Base-by-base conservation (phyloP, 1,140 invertebrate genomes). In the Anthonomus grandis region DNA sequence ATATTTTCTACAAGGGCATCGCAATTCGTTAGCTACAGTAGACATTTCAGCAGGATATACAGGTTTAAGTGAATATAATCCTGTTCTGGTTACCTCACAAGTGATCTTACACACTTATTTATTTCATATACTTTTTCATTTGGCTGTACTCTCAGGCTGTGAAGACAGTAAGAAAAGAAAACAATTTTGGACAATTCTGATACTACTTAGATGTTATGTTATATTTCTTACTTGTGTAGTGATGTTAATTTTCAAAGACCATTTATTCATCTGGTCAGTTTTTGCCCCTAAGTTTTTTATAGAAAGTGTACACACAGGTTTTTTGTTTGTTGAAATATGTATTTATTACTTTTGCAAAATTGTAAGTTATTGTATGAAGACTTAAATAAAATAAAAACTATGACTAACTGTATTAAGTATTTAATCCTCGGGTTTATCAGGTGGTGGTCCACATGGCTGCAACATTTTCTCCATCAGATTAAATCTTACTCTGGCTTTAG, bases 391-490 rank as follows among this genome's bases (percentile, higher is more conserved):
- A 31, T n/a, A 8, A 31, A n/a, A 8, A n/a, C n/a, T 31, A n/a
- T 8, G n/a, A 31, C 6, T 6, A 39, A 52, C 23, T 50, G 12
- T 36, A 36, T 10, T 49, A 36, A 36, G 34, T 25, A 25, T 15
- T 46, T 84, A 96, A 74, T 97, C 94, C 75, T 97, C 94, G n/a
- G 90, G 83, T 74, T 97, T 96, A 70, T 98, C 94, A 49, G 95
- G 95, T 4, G 95, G 95, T 56, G 95, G 94, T 27, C 96, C 96
- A 81, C 95, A 98, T 0, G 97, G 97, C 70, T 98, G 95, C 13
- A 99, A 73, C 95, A 98, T 98, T 74, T 91, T 94, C 71, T 98
- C 95, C 87, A 98, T 95, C 10, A 98, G 75, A 75, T 97, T 98
- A 67, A 98, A 98, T 50, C 87, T 83, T 0, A 98, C 87, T 54